Evolutionary conservation across 2,888 invertebrate genomes (phyloP), one percentile per base, ranked within the genome.

Genomic region (Dendrolimus houi): DNA sequence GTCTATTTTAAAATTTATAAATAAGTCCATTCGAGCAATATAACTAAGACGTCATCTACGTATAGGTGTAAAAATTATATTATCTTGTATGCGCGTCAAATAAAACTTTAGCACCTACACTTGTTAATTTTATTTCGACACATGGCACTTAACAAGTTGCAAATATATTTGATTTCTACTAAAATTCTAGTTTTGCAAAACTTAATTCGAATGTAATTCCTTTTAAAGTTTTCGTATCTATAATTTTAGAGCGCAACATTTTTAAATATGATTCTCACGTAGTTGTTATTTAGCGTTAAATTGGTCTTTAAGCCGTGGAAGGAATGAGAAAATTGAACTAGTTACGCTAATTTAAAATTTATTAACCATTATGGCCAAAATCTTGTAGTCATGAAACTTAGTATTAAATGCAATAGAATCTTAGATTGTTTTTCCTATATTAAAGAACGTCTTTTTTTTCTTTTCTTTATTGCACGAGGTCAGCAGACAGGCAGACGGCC

Each of bases 91-190:
- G 12, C 8, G 8, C 12, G 47, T 47, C 3, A 47, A 47, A 47
- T 47, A 9, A 47, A 7, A 47, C 12, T 47, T 47, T 47, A 47
- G 47, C 47, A 58, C 58, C 41, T 53, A 2, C 54, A 57, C 40
- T 58, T 56, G 52, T n/a, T 52, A 40, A 60, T 42, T 13, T 29
- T 42, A 9, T 56, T 41, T 42, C 12, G 13, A 40, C 54, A 47
- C 47, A 10, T 47, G n/a, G 47, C 9, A 47, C 12, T 47, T 47
- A 47, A 10, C 47, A 47, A 12, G 9, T 47, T 9, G 8, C 9
- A 10, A 47, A 47, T 47, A 10, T 47, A 12, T 47, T 47, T 10
- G 47, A 47, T 2, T 47, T 47, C 47, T 47, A 12, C 12, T 10
- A 47, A 47, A 10, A 47, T 2, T 47, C 2, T 47, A 47, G 29